phyloP scores from a whole-genome alignment of 2,113 vertebrate species.

The Pterocles gutturalis region DNA sequence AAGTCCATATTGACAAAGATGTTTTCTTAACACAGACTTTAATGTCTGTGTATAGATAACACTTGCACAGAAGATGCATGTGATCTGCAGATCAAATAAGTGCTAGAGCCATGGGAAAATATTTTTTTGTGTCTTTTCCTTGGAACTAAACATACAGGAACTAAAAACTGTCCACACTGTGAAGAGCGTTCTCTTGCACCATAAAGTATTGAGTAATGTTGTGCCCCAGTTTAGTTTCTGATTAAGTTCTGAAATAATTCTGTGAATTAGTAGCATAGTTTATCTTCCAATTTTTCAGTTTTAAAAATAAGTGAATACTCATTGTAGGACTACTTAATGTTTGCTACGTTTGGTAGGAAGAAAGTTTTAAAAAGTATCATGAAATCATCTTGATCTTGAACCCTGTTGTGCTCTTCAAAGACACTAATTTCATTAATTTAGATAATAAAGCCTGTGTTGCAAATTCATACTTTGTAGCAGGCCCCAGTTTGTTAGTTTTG shows the following conservation, averaged over 20 bases:
- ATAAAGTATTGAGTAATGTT: not conserved
- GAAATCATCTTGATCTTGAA: not conserved
- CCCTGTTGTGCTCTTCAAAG: not conserved
- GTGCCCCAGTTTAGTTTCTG: not conserved
- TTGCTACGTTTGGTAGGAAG: not conserved
- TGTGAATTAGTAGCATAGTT: not conserved
- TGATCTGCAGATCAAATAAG: not conserved
- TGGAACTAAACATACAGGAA: not conserved
- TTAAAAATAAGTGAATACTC: not conserved
- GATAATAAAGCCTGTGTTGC: not conserved
- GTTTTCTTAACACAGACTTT: not conserved
- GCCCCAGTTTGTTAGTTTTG: not conserved
- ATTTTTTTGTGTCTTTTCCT: not conserved
- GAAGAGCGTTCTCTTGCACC: not conserved
- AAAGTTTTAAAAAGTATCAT: not conserved
- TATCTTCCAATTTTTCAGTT: not conserved
- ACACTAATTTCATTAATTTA: not conserved
- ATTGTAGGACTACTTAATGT: not conserved
- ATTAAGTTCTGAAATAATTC: not conserved
- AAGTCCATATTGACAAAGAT: not conserved
- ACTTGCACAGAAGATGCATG: not conserved
- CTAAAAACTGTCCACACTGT: not conserved
- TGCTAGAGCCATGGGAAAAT: not conserved
- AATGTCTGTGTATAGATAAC: not conserved
- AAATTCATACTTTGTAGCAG: not conserved